Evolutionary conservation across 2,113 vertebrate species (phyloP), one percentile per base, ranked within the genome.

Genomic region (Gymnobelideus leadbeateri): DNA sequence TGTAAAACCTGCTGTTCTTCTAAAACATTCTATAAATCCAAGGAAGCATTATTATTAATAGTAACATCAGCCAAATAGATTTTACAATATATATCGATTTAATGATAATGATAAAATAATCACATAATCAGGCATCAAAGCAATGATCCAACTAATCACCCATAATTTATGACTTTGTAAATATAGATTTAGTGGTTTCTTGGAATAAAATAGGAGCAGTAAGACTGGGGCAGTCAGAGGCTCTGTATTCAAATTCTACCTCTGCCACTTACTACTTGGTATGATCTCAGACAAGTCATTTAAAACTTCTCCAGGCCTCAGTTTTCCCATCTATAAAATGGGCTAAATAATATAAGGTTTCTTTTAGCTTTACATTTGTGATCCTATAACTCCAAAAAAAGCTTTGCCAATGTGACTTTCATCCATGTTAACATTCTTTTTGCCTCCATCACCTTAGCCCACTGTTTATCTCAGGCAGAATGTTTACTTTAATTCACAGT

Each of bases 321-420:
- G 50, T n/a, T 49, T 53, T 51, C 47, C 91, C 61, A 31, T 37
- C 51, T 94, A 46, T 21, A 52, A 93, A 21, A 43, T 7, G 53
- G 10, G n/a, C 54, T 96, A 92, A 49, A 55, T 37, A 90, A 96
- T 46, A 93, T 91, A 95, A 94, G 95, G 94, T 94, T 90, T 94
- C 43, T 93, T 93, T 50, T 77, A 55, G 61, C 47, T 91, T 90
- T 61, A 84, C 93, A 93, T 23, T 7, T 23, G 19, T 84, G 68
- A 84, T 43, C 16, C 37, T 21, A 43, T 50, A 52, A 21, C 28
- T 94, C 31, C 93, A 54, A 90, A 93, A 50, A 51, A 57, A 52
- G 47, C 89, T 92, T 57, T 92, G 95, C 90, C 92, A 12, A 12
- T 28, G 53, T 16, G 57, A 84, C 93, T 94, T n/a, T 0, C 51